Evolutionary conservation across 1,140 invertebrate species (phyloP), one percentile per base, ranked within the genome.

Genomic region (Tetramorium parvispinum): DNA sequence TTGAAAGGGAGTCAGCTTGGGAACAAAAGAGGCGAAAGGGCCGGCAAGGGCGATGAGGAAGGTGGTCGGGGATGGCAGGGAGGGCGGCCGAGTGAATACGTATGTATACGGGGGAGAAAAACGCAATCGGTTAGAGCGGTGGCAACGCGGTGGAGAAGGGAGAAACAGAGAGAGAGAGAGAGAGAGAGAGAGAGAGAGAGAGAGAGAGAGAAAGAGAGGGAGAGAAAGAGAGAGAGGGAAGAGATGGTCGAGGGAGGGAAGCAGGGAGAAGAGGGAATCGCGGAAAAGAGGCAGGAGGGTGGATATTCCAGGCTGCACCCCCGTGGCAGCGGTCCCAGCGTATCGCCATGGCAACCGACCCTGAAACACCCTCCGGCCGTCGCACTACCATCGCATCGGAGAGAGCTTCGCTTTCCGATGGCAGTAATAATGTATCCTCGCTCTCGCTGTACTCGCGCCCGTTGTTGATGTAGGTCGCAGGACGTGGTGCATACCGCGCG

Each of bases 341-440:
- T 83, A 91, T 93, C 76, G 88, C 90, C 92, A 93, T 93, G 91
- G 91, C 91, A 92, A 93, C 92, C 89, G 91, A 91, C 91, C 91
- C 92, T 93, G 91, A 93, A 92, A 89, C 88, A 92, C 91, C 92
- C 92, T 91, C 87, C 88, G 87, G 88, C 85, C 87, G 91, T 91
- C 88, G 88, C 86, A 83, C 82, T 88, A 88, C 92, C 68, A 81
- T 81, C 77, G 63, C 77, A 81, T 81, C 77, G 77, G 77, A 81
- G 89, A 86, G 87, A 91, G 92, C 92, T 93, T 93, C 93, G 92
- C 92, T 93, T 93, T 92, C 89, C 92, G 90, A 93, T 93, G 91
- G 90, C 91, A 91, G 91, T 92, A 92, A 92, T 93, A 93, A 93
- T 92, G 91, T 93, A 93, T 92, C 89, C 91, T 88, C 85, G 89